These are phyloP conservation scores for Heteronetta atricapilla DNA, from an alignment of 2,113 vertebrate genomes.

Conservation along the genomic window DNA sequence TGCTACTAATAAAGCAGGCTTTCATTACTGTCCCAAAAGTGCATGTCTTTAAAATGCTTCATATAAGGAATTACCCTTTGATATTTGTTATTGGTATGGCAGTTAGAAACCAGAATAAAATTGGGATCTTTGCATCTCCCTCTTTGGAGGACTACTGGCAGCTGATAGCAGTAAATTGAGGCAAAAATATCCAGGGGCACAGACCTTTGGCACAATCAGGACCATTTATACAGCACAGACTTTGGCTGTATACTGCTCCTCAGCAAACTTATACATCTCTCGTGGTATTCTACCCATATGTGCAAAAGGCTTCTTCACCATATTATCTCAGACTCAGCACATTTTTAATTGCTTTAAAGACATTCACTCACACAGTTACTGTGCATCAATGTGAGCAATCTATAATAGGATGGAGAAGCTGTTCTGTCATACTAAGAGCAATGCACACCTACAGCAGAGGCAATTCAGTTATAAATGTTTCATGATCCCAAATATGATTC, in stretches of 20 bases:
- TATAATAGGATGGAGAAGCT: background rate
- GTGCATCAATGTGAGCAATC: background rate
- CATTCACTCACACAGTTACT: background rate
- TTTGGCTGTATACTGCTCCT: background rate
- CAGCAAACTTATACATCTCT: background rate
- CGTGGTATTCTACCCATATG: background rate
- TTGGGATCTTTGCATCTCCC: background rate
- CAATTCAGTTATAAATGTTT: background rate
- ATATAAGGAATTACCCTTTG: background rate
- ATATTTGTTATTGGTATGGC: background rate
- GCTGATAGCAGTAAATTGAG: background rate
- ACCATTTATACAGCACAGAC: background rate
- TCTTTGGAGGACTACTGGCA: background rate
- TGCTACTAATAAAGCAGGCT: background rate
- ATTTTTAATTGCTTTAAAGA: background rate
- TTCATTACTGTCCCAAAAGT: background rate
- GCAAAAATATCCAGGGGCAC: background rate
- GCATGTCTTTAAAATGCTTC: background rate
- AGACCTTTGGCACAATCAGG: background rate
- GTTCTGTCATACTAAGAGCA: background rate
- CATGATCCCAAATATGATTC: background rate
- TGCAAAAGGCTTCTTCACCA: background rate
- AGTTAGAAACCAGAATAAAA: background rate
- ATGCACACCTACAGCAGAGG: background rate
- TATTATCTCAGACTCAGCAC: background rate